Conservation (phyloP, 2,888 invertebrate species). For the Epirrhoe tristata region DNA sequence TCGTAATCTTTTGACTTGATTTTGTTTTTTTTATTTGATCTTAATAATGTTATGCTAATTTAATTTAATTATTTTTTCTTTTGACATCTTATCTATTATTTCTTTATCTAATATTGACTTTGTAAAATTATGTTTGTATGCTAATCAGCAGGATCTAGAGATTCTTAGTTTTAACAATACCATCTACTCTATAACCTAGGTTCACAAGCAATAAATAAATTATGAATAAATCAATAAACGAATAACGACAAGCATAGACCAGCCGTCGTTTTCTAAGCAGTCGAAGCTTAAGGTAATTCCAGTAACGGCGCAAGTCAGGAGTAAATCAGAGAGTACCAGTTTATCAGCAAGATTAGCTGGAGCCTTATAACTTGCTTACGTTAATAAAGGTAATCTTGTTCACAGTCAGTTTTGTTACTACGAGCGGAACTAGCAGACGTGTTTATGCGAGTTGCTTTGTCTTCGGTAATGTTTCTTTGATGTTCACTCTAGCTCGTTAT, state of each 20-base stretch:
- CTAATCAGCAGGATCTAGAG: too few relatives aligned
- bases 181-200: too few relatives aligned
- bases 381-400: slow-evolving; percentile 35
- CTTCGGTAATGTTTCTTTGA: background rate
- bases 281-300: slow-evolving; percentile 41
- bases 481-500: background rate
- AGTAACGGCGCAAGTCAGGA: slow-evolving; percentile 44
- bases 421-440: background rate
- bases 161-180: too few relatives aligned
- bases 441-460: background rate
- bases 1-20: too few relatives aligned
- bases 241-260: background rate
- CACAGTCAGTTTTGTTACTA: background rate
- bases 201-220: too few relatives aligned
- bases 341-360: slow-evolving; percentile 45
- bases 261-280: background rate
- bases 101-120: too few relatives aligned
- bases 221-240: too few relatives aligned
- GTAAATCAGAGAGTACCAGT: slow-evolving; percentile 46
- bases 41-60: too few relatives aligned
- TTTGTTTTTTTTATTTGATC: too few relatives aligned
- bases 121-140: too few relatives aligned
- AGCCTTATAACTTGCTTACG: slow-evolving; percentile 38
- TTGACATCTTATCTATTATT: too few relatives aligned
- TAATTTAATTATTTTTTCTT: too few relatives aligned